Conservation (phyloP, 2,113 vertebrate genomes). For the Athene cunicularia region DNA sequence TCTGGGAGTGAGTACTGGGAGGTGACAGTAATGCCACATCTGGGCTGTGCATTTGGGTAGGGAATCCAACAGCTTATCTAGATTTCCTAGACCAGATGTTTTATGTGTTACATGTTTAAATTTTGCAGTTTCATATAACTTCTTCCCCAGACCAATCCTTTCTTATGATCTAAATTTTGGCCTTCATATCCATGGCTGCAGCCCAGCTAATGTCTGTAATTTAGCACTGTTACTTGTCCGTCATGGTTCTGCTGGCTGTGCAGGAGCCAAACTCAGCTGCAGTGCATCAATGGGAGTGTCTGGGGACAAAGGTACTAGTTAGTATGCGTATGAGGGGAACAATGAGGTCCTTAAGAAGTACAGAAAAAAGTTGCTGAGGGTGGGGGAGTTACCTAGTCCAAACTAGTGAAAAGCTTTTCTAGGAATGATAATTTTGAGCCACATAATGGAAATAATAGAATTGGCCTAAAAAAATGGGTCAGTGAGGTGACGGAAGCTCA, state of each 20-base stretch:
- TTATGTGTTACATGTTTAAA: not conserved
- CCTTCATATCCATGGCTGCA: not conserved
- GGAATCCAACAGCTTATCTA: not conserved
- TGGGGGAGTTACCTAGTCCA: not conserved
- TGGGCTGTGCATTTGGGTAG: not conserved
- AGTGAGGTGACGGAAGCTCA: not conserved
- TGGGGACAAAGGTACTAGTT: not conserved
- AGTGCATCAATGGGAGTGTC: not conserved
- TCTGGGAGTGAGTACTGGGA: not conserved
- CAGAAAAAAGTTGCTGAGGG: not conserved
- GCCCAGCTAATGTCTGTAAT: not conserved
- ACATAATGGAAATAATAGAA: not conserved
- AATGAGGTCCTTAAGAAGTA: not conserved
- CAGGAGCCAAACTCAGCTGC: not conserved
- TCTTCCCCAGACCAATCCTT: not conserved
- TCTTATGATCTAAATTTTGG: not conserved
- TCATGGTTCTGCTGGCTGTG: not conserved
- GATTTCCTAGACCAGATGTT: not conserved
- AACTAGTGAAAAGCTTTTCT: not conserved
- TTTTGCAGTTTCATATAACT: not conserved
- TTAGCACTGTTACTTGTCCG: not conserved
- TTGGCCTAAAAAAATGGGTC: not conserved
- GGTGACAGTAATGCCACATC: not conserved
- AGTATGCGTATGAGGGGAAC: rapidly evolving
- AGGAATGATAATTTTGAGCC: not conserved